Percentiles rank a stretch among this genome's conserved stretches.
Conservation (phyloP, 2,113 vertebrate species). For the Coryphaenoides rupestris region DNA sequence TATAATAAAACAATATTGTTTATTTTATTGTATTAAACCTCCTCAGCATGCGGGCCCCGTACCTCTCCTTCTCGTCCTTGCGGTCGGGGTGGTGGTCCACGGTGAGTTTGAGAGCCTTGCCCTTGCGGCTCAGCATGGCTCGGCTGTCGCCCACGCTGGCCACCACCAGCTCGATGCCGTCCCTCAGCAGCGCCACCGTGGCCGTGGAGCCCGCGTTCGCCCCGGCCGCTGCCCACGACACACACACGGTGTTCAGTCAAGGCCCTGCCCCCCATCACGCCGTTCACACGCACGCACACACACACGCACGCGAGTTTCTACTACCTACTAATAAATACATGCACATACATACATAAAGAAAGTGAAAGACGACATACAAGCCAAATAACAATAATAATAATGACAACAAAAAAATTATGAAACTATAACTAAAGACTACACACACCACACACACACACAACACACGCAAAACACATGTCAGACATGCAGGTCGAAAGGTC, state of each 20-base stretch:
- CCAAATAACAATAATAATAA: no score
- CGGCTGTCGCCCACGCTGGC: conserved; percentile 95
- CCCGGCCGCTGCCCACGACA: conserved; percentile 66
- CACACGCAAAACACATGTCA: conserved; percentile 24
- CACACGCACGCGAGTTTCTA: conserved; percentile 2
- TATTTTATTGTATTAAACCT: no score
- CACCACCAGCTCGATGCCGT: conserved; percentile 93
- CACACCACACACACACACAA: no score
- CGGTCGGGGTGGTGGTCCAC: conserved; percentile 94
- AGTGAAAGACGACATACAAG: no score
- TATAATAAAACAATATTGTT: no score
- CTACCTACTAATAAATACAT: no score
- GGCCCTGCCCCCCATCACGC: not conserved
- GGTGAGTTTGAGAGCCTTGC: conserved; percentile 92
- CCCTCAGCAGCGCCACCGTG: conserved; percentile 92
- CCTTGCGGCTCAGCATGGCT: conserved; percentile 91
- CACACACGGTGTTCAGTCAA: conserved; percentile 14
- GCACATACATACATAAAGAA: no score
- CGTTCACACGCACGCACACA: conserved; percentile 27
- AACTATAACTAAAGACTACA: no score
- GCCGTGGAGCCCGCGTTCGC: conserved; percentile 86
- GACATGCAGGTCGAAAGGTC: conserved; percentile 58
- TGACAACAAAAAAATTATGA: conserved; percentile 29
- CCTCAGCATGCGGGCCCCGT: conserved; percentile 5
- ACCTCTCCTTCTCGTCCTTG: conserved; percentile 97